These are phyloP conservation scores for Nematostella vectensis DNA, from an alignment of 92 coral and sea anemone genomes.

Conservation along the genomic window DNA sequence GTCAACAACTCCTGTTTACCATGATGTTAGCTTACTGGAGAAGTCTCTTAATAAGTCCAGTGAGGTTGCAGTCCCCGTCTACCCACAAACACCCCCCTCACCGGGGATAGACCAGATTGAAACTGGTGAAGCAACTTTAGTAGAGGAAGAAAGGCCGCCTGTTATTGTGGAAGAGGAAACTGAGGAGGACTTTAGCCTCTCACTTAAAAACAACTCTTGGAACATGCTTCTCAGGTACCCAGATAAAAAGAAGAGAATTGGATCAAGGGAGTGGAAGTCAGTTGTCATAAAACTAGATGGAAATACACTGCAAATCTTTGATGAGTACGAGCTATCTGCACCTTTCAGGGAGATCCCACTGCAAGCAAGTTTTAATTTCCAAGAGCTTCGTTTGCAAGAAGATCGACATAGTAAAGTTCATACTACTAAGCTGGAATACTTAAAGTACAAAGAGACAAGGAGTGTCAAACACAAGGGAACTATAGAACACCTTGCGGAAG, in stretches of 20 bases:
- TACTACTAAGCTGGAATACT: slow-evolving; percentile 74
- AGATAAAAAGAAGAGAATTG: slow-evolving; percentile 75
- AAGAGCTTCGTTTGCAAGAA: slow-evolving; percentile 55
- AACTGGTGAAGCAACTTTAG: slow-evolving; percentile 13
- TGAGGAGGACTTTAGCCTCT: slow-evolving; percentile 29
- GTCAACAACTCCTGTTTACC: slow-evolving; percentile 13
- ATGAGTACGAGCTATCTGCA: slow-evolving; percentile 88
- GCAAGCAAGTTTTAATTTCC: slow-evolving; percentile 82
- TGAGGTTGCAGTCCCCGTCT: slow-evolving; percentile 1
- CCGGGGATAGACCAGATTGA: slow-evolving; percentile 19
- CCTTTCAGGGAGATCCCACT: slow-evolving; percentile 94
- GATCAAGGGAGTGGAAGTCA: slow-evolving; percentile 87
- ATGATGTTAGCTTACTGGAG: slow-evolving; percentile 20
- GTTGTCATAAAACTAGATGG: slow-evolving; percentile 84
- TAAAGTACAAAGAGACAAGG: slow-evolving; percentile 79
- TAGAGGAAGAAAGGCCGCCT: slow-evolving; percentile 19
- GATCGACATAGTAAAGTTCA: slow-evolving; percentile 76
- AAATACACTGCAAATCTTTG: slow-evolving; percentile 72
- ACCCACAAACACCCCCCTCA: slow-evolving; percentile 1
- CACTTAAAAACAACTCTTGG: slow-evolving; percentile 71
- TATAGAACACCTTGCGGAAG: slow-evolving; percentile 65
- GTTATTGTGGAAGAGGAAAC: slow-evolving; percentile 17
- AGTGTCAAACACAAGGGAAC: slow-evolving; percentile 68
- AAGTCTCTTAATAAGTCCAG: slow-evolving; percentile 9
- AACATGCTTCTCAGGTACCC: slow-evolving; percentile 89